Base-by-base conservation (phyloP, 2,113 vertebrate species). In the Hippoglossus stenolepis region DNA sequence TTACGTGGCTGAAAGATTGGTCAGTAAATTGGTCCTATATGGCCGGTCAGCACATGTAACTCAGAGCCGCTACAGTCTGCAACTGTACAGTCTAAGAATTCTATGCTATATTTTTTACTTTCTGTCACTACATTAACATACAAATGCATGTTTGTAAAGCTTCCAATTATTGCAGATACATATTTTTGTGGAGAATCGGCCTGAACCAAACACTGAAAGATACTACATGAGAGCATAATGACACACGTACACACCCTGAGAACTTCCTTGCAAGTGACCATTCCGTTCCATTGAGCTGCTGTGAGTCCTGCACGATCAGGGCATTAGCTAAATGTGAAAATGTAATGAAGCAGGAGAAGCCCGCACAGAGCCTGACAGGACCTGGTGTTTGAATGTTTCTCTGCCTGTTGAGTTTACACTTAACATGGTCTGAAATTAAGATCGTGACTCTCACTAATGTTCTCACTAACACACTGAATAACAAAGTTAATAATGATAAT, bases 271-370 rank as follows among this genome's bases (percentile, higher is more conserved):
- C 14, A 64, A 79, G 72, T 73, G 77, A 81, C 71, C 83, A 62
- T 73, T 83, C 35, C 0, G 4, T 23, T 56, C 75, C 76, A 87
- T 53, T 57, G 54, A 73, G 47, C 47, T 18, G 17, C 59, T 80
- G 47, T 15, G 51, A 53, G 61, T 82, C 59, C 28, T 57, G 62
- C 67, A 49, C 60, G 28, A 75, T 70, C 17, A 53, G 59, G 68
- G 70, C 79, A 87, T 88, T 85, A 88, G 35, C 78, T 87, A 85
- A 85, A 91, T 91, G 77, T 65, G 66, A 73, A 81, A 87, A 78
- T 45, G 43, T 85, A 90, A 86, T 81, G 88, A 84, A 62, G 86
- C 65, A 24, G 26, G 58, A 68, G 68, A 75, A 61, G 53, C 54
- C 69, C n/a, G 21, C 43, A 59, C 21, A 59, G 69, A 84, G 70